These are phyloP conservation scores for Megalonaias nervosa DNA, from an alignment of 1,140 invertebrate species.

Conservation along the genomic window DNA sequence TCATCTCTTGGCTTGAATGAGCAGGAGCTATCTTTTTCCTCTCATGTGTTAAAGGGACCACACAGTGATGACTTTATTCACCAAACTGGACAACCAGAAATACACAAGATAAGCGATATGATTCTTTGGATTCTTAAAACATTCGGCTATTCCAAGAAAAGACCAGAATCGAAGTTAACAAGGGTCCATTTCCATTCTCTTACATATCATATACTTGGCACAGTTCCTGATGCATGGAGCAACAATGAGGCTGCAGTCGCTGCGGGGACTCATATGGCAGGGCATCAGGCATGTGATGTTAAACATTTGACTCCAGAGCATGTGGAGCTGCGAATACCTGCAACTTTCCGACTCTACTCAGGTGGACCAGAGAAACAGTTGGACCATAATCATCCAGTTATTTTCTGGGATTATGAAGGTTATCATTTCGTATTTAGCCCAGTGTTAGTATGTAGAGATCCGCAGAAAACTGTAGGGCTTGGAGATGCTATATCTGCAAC, in stretches of 20 bases:
- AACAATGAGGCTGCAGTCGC: conserved; percentile 70
- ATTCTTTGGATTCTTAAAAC: conserved; percentile 70
- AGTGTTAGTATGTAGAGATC: conserved; percentile 72
- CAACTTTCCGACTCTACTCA: conserved; percentile 67
- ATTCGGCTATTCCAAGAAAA: conserved; percentile 66
- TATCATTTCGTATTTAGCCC: conserved; percentile 73
- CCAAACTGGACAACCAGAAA: conserved; percentile 57
- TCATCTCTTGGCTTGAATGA: conserved; percentile 72
- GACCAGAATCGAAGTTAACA: conserved; percentile 65
- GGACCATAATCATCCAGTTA: conserved; percentile 64
- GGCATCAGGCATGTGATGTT: conserved; percentile 71
- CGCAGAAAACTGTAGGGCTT: conserved; percentile 72
- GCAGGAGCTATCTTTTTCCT: conserved; percentile 71
- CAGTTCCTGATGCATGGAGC: conserved; percentile 64
- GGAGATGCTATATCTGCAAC: conserved; percentile 74
- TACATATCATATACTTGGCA: conserved; percentile 73
- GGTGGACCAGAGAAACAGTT: conserved; percentile 60
- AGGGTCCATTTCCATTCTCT: conserved; percentile 73
- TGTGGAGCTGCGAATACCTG: conserved; percentile 67
- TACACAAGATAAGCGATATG: conserved; percentile 71
- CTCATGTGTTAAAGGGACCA: conserved; percentile 68
- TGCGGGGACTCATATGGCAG: conserved; percentile 71
- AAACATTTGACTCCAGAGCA: conserved; percentile 52
- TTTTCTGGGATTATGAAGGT: conserved; percentile 68
- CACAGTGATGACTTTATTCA: conserved; percentile 64